A percentile compares a stretch with the other conserved stretches of the same genome.
Conservation (phyloP, 1,140 invertebrate genomes). For the Procambarus virginalis region DNA sequence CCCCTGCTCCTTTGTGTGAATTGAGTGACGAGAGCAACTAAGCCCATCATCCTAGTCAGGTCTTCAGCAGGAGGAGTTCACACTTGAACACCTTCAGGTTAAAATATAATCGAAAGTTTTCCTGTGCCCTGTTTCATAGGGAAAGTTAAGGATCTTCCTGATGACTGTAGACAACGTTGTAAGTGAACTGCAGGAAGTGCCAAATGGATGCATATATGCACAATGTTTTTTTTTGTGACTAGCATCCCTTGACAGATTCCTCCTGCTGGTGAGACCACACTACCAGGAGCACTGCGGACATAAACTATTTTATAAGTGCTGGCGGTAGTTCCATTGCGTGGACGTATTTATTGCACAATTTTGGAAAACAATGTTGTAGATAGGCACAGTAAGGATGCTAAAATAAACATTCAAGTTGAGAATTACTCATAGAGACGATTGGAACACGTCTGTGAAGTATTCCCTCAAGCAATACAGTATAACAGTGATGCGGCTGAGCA, state of each 20-base stretch:
- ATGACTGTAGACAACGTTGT: constrained; percentile 6
- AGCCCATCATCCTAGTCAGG: constrained; percentile 61
- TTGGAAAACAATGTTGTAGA: constrained; percentile 54
- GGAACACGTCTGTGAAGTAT: constrained; percentile 44
- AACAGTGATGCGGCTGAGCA: constrained; percentile 60
- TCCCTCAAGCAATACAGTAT: constrained; percentile 53
- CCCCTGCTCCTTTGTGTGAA: neutral
- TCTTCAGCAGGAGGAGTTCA: constrained; percentile 54
- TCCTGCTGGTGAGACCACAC: constrained; percentile 35
- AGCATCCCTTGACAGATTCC: constrained; percentile 6
- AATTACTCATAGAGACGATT: constrained; percentile 51
- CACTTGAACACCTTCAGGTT: neutral
- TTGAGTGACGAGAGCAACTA: constrained; percentile 20
- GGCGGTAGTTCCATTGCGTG: constrained; percentile 42
- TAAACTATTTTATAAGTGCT: constrained; percentile 27
- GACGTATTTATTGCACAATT: constrained; percentile 55
- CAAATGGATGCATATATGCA: constrained; percentile 13
- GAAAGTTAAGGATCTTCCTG: constrained; percentile 19
- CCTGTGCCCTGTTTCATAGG: neutral
- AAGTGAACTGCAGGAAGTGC: neutral
- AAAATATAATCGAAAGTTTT: neutral
- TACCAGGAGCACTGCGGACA: constrained; percentile 23
- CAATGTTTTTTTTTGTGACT: constrained; percentile 4
- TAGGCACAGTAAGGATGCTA: constrained; percentile 64
- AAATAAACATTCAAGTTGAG: constrained; percentile 34